phyloP scores from a whole-genome alignment of 2,797 vertebrate species.

The Pristis pectinata region DNA sequence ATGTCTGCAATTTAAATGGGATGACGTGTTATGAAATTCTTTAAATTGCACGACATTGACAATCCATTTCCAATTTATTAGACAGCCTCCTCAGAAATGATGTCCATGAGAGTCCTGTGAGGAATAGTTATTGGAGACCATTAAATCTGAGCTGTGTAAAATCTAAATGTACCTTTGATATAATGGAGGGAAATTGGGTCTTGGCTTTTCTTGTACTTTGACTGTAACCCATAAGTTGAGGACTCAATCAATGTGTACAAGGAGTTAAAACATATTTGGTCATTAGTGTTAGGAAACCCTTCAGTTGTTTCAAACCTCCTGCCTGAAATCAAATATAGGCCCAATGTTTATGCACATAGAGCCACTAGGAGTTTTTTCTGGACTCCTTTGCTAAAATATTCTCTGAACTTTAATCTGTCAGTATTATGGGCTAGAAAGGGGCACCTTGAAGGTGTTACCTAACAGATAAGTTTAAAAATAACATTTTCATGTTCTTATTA shows the following conservation, averaged over 20 bases:
- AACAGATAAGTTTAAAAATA: background rate
- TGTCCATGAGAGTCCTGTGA: background rate
- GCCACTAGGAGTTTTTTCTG: background rate
- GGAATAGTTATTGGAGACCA: background rate
- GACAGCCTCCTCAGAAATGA: background rate
- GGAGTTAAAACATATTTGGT: too few species aligned
- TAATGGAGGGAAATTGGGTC: background rate
- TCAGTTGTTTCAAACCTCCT: background rate
- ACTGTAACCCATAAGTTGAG: too few species aligned
- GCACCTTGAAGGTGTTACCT: background rate
- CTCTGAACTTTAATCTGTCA: background rate
- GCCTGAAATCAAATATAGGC: background rate
- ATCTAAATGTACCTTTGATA: background rate
- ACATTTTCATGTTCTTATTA: background rate
- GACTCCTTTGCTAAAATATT: background rate
- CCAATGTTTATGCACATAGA: background rate
- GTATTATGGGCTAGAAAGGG: background rate
- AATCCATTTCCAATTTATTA: background rate
- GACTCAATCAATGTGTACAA: too few species aligned
- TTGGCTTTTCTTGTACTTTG: background rate
- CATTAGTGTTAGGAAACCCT: too few species aligned
- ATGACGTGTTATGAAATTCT: constrained; percentile 3
- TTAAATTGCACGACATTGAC: constrained; percentile 6
- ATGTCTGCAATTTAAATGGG: background rate
- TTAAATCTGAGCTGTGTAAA: background rate